A percentile compares a stretch with the other conserved stretches of the same genome.
Conservation (phyloP, 2,797 vertebrate genomes). For the Percopsis omiscomaycus region DNA sequence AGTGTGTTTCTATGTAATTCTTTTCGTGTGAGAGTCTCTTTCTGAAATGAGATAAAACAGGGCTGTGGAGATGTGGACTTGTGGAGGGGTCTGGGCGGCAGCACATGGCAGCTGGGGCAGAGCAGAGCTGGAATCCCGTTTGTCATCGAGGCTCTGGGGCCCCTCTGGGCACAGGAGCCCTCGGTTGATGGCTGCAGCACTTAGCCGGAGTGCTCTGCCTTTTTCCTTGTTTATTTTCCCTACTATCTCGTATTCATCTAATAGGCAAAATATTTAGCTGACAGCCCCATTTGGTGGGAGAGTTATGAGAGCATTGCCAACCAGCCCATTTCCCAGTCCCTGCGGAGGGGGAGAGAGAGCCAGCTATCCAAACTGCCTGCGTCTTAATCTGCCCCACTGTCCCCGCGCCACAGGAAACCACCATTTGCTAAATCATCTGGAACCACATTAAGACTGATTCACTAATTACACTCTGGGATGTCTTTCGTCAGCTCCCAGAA, state of each 20-base stretch:
- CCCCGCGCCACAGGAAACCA: slow-evolving; percentile 78
- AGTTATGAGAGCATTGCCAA: slow-evolving; percentile 78
- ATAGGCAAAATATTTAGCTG: slow-evolving; percentile 85
- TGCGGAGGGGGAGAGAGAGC: slow-evolving; percentile 54
- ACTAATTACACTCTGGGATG: slow-evolving; percentile 75
- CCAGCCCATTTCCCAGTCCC: slow-evolving; percentile 68
- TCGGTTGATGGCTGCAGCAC: slow-evolving; percentile 68
- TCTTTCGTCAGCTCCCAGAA: slow-evolving; percentile 75
- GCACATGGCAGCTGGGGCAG: slow-evolving; percentile 53
- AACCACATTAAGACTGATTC: slow-evolving; percentile 77
- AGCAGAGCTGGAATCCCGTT: slow-evolving; percentile 69
- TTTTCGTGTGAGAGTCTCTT: slow-evolving; percentile 24
- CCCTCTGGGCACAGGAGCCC: slow-evolving; percentile 68
- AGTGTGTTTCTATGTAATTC: slow-evolving; percentile 15
- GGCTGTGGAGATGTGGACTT: slow-evolving; percentile 15
- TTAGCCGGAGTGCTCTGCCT: slow-evolving; percentile 74
- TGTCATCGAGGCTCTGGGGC: slow-evolving; percentile 74
- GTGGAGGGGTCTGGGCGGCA: slow-evolving; percentile 15
- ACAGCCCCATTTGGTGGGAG: slow-evolving; percentile 80
- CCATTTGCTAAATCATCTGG: slow-evolving; percentile 81
- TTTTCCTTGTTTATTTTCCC: slow-evolving; percentile 77
- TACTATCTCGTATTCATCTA: slow-evolving; percentile 73
- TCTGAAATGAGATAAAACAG: slow-evolving; percentile 36
- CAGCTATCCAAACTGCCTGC: slow-evolving; percentile 74
- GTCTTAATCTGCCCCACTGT: slow-evolving; percentile 76